Conservation (phyloP, 2,113 vertebrate genomes). For the Xerus inauris region DNA sequence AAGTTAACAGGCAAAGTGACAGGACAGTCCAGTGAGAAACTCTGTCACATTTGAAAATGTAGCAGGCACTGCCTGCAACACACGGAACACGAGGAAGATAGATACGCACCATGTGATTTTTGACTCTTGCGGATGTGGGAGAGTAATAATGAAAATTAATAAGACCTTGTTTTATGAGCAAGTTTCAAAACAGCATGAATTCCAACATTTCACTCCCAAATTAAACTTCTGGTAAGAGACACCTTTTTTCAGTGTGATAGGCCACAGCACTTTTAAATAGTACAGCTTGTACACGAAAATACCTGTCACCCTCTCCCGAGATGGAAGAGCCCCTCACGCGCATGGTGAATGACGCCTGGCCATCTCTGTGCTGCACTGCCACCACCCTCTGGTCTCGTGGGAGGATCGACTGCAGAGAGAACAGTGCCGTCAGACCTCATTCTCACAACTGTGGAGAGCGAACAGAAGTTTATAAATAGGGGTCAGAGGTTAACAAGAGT, state of each 20-base stretch:
- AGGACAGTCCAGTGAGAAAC: not conserved
- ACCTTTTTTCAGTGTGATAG: not conserved
- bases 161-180: not conserved
- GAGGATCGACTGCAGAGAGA: not conserved
- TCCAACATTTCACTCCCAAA: not conserved
- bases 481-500: rapidly evolving
- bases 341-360: rapidly evolving
- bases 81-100: not conserved
- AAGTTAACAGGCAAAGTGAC: not conserved
- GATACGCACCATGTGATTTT: not conserved
- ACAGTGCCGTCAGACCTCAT: not conserved
- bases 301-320: not conserved
- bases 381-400: not conserved
- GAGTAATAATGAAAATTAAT: not conserved
- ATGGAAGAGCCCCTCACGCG: not conserved
- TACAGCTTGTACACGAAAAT: not conserved
- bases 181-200: not conserved
- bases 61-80: too few relatives aligned
- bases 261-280: not conserved
- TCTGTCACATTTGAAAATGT: not conserved
- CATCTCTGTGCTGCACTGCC: not conserved
- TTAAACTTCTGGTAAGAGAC: not conserved
- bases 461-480: not conserved
- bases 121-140: not conserved
- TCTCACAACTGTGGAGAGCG: not conserved